Evolutionary conservation across 1,140 invertebrate species (phyloP), one percentile per base, ranked within the genome.

Genomic region (Drosophila nannoptera): DNA sequence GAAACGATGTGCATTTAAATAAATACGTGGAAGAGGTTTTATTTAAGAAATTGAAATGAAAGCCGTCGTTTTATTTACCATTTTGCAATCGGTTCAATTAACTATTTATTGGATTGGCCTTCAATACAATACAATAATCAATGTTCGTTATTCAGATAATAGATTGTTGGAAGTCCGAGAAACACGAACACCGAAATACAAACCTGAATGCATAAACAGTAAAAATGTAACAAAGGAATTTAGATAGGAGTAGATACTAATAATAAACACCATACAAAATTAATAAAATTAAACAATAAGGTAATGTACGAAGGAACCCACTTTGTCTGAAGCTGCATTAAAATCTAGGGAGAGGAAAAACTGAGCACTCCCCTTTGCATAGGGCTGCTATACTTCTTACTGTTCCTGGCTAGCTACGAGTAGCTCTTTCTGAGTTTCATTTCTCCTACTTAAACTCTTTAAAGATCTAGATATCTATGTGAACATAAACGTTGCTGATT

Each of bases 41-140:
- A 75, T 71, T 78, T 74, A 49, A 49, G 40, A 59, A 38, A 48
- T 22, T 12, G 22, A 70, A 81, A 63, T 55, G 6, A 73, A 73
- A 78, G 43, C 14, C 2, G 14, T 29, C 45, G 8, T 36, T 46
- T 38, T n/a, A 29, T 53, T 52, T 83, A 76, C 76, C 74, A 75
- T 78, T 83, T 70, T 80, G 80, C 80, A 86, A 73, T 74, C 77
- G 73, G 56, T 69, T 80, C 65, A 80, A 84, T 76, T 50, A 80
- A 84, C 76, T 83, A 80, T 83, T 83, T 83, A 83, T 83, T 77
- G 69, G 61, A 84, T 59, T 60, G 16, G 16, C 33, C 58, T 43
- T 36, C 65, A 33, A 60, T 65, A 70, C 70, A 59, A 68, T 83
- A 83, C 81, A 76, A 65, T 75, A 69, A 64, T 69, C 61, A 83